These are phyloP conservation scores for Aphidius gifuensis DNA, from an alignment of 1,140 invertebrate genomes.

Conservation along the genomic window DNA sequence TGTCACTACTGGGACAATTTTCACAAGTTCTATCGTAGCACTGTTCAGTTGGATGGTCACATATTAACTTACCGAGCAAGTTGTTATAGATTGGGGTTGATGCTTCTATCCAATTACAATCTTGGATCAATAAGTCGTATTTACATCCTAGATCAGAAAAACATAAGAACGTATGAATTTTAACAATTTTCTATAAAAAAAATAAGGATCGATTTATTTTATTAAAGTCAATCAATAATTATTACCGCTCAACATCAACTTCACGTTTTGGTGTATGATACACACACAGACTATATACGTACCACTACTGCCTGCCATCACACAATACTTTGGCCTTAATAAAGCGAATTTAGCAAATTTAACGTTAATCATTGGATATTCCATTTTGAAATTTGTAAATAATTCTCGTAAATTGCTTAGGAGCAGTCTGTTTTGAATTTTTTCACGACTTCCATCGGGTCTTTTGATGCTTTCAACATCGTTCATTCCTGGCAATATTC, in stretches of 20 bases:
- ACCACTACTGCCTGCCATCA: slow-evolving; percentile 2
- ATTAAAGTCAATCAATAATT: not conserved
- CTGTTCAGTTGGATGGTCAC: not conserved
- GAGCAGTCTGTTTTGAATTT: slow-evolving; percentile 9
- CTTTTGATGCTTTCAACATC: not conserved
- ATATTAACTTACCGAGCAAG: not conserved
- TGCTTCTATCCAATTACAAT: not conserved
- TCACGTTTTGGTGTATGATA: slow-evolving; percentile 11
- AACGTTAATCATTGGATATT: not conserved
- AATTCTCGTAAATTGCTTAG: slow-evolving; percentile 4
- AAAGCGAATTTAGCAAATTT: slow-evolving; percentile 7
- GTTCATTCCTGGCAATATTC: slow-evolving; percentile 6
- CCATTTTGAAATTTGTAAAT: not conserved
- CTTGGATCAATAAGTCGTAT: not conserved
- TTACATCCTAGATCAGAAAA: not conserved
- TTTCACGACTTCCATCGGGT: not conserved
- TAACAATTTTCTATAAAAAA: not conserved
- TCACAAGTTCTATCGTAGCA: slow-evolving; percentile 8
- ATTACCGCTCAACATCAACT: slow-evolving; percentile 14
- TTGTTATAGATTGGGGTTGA: not conserved
- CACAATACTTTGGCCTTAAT: slow-evolving; percentile 5
- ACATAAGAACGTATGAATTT: too few relatives aligned
- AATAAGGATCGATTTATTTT: too few relatives aligned
- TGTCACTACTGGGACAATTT: slow-evolving; percentile 12
- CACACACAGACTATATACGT: slow-evolving; percentile 14